Evolutionary conservation across 2,113 vertebrate species (phyloP), one percentile per base, ranked within the genome.

Genomic region (Phrynocephalus versicolor): DNA sequence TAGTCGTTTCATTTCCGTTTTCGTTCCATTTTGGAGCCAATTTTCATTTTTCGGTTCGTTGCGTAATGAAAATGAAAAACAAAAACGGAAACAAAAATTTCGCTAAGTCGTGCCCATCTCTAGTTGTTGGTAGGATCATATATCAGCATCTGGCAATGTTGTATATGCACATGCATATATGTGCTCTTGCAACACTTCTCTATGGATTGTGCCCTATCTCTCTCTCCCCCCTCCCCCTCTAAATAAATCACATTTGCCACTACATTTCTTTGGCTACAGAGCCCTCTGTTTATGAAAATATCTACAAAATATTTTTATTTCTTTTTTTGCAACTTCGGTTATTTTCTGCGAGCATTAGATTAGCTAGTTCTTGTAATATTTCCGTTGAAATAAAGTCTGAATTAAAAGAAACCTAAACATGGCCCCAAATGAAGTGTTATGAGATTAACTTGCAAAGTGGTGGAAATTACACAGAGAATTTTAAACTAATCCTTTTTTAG

Each of bases 311-410:
- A 21, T 71, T 19, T 71, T 18, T 33, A 37, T 37, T 71, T 25
- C 8, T 70, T 91, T 70, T 91, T 93, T 88, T 88, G 73, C 89
- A 37, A 83, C 76, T 91, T 90, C 79, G 77, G 73, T 37, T 1
- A 6, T 51, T 10, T 10, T 39, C 70, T 81, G 82, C 73, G 84
- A 87, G 41, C 19, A 60, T 37, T n/a, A 84, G 21, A 0, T 0
- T 51, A n/a, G 0, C 6, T 79, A 55, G 77, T 27, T 91, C 23
- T 88, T 85, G 14, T 79, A 83, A 37, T 73, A 88, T 67, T 83
- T 89, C 60, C 80, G 70, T 1, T 74, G 65, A 90, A 90, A 33
- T 78, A 35, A 16, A 71, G 23, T 86, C 60, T 87, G 6, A 65
- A 65, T 65, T 23, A 65, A 65, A 65, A 25, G 21, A 27, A 41